Evolutionary conservation across 2,888 invertebrate genomes (phyloP), one percentile per base, ranked within the genome.

Genomic region (Geotrupes spiniger): DNA sequence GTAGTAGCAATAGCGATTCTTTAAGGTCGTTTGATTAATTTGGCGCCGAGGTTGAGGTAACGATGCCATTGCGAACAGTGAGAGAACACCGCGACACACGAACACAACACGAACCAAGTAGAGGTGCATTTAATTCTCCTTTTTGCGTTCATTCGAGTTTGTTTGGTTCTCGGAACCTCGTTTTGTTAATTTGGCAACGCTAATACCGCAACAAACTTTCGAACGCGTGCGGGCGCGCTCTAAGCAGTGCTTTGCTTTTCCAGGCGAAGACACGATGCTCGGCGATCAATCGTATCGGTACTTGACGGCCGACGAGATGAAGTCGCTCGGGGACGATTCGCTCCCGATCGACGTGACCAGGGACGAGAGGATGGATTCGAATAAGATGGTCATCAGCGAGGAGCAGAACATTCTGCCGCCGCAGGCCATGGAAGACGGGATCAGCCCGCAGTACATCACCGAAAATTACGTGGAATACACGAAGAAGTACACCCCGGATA

Each of bases 241-340:
- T 17, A 10, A 16, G 14, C 10, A 15, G 36, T 27, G n/a, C 25
- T 6, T 25, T 17, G 25, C 15, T 16, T 10, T 64, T 70, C 33
- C 68, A 93, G 93, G 91, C 70, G 93, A 94, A 79, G 93, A 94
- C 72, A 88, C 90, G 47, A 87, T 92, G 74, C 78, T 92, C 60
- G 92, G 90, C 63, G 93, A 94, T 74, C 89, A 89, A 70, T 88
- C 88, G 25, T 94, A 94, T 75, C 84, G 92, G 54, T 94, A 94
- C 75, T 78, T 95, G 74, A 94, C 93, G 49, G 92, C 91, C 56
- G 94, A 95, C 70, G 94, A 95, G 70, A 93, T 94, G 92, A 94
- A 94, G 76, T 92, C 92, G 5, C 78, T 94, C 56, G 93, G 92
- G 51, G 94, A 94, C 69, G 94, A 94, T 75, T 93, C 93, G 8